Conservation (phyloP, 2,888 invertebrate species). For the Petrolisthes cinctipes region DNA sequence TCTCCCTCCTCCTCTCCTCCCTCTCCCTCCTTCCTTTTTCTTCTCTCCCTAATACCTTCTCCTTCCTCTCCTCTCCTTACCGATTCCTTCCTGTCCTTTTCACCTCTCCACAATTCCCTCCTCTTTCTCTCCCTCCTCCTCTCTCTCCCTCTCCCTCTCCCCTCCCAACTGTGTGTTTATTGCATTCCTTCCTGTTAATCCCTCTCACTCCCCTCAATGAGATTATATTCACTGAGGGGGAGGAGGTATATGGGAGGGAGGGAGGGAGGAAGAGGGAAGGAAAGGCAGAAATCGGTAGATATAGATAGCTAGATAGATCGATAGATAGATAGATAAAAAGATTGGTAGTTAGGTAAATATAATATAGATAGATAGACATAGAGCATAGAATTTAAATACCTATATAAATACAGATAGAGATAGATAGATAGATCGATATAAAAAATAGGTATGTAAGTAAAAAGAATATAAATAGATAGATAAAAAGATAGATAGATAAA, state of each 20-base stretch:
- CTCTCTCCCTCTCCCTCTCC: not conserved
- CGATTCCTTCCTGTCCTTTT: not conserved
- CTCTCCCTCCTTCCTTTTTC: not conserved
- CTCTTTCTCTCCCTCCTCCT: not conserved
- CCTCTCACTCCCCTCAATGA: constrained; percentile 3
- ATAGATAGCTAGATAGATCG: too few species aligned
- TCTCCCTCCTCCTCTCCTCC: not conserved
- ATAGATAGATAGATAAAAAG: too few species aligned
- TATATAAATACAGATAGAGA: too few species aligned
- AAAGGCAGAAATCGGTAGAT: too few species aligned
- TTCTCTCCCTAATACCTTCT: not conserved
- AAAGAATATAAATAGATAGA: too few species aligned
- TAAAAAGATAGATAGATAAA: too few species aligned
- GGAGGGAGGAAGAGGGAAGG: not conserved
- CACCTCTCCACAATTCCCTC: not conserved
- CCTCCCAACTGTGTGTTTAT: not conserved
- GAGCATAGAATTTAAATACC: too few species aligned
- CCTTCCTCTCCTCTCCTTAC: not conserved
- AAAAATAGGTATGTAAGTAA: too few species aligned
- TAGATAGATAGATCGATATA: too few species aligned
- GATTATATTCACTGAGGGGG: constrained; percentile 1
- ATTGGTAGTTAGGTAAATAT: too few species aligned
- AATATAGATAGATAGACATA: too few species aligned
- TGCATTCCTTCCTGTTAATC: not conserved
- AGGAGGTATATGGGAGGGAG: too few species aligned